Evolutionary conservation across 2,113 vertebrate species (phyloP), one percentile per base, ranked within the genome.

Genomic region (Lamprotornis superbus): DNA sequence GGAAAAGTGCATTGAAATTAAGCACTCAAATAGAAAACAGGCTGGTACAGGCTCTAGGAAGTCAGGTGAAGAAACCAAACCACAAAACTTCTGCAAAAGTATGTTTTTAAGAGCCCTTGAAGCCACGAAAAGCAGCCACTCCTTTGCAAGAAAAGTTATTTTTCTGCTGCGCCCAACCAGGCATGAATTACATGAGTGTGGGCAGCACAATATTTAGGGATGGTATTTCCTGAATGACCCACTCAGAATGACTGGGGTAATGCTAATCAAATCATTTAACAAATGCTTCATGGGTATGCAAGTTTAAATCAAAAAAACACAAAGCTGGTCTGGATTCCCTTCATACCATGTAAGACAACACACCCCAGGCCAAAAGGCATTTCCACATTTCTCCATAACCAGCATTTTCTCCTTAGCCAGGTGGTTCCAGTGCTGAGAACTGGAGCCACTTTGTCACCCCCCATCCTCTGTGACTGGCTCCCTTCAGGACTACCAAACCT

Each of bases 161-260:
- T 46, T 39, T n/a, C 55, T 87, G 30, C 52, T 12, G 42, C 9
- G 27, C 56, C 65, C 16, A 21, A 31, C 22, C 53, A 8, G 78
- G 65, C 74, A 31, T 0, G 1, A 46, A 21, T 52, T 40, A 7
- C 1, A 0, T 15, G 12, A 37, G 16, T 9, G 39, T 69, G 85
- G 82, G 60, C 93, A 90, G n/a, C 1, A 7, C 19, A 46, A 0
- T 8, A 10, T 56, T 78, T 53, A 67, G 42, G 12, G 31, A 21
- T 28, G 30, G n/a, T 19, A 59, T 40, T 79, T 88, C 71, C 75
- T 33, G 42, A 53, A 10, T 3, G 40, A 35, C 31, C 55, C 30
- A 5, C 55, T n/a, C 65, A n/a, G 61, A 83, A 44, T 28, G 1
- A 46, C 40, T 33, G 35, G 42, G 39, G 65, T 63, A 71, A 57